Evolutionary conservation across 2,888 invertebrate species (phyloP).

Genomic region (Heterodera filipjevi): DNA sequence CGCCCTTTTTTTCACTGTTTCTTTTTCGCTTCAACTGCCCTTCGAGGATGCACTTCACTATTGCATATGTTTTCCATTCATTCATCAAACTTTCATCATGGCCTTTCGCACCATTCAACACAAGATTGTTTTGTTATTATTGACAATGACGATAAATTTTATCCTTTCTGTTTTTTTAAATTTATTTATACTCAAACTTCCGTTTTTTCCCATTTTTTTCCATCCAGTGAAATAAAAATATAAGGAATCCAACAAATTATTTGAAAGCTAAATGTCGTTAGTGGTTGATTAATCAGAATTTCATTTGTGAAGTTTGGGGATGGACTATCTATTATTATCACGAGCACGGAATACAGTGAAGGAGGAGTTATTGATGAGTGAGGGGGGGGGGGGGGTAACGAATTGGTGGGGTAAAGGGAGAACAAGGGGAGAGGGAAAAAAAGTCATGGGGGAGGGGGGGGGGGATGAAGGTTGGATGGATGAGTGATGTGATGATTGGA

Average conservation of each 20-base stretch:
- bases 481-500: not conserved
- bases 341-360: not conserved
- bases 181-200: not conserved
- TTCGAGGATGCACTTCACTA: not conserved
- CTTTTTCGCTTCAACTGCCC: not conserved
- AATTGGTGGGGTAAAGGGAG: not conserved
- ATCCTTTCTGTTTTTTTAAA: not conserved
- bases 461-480: not conserved
- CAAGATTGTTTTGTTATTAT: not conserved
- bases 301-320: not conserved
- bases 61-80: constrained; percentile 12
- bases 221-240: not conserved
- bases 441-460: not conserved
- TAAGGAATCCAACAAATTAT: too few species aligned
- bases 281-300: not conserved
- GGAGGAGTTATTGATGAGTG: not conserved
- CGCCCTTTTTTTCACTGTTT: not conserved
- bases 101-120: not conserved
- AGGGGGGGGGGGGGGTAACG: not conserved
- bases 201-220: not conserved
- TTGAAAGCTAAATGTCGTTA: not conserved
- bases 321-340: not conserved
- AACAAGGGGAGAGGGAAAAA: not conserved
- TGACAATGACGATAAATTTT: not conserved
- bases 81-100: not conserved